These are phyloP conservation scores for Ceratina australensis DNA, from an alignment of 1,140 invertebrate species.

Conservation along the genomic window DNA sequence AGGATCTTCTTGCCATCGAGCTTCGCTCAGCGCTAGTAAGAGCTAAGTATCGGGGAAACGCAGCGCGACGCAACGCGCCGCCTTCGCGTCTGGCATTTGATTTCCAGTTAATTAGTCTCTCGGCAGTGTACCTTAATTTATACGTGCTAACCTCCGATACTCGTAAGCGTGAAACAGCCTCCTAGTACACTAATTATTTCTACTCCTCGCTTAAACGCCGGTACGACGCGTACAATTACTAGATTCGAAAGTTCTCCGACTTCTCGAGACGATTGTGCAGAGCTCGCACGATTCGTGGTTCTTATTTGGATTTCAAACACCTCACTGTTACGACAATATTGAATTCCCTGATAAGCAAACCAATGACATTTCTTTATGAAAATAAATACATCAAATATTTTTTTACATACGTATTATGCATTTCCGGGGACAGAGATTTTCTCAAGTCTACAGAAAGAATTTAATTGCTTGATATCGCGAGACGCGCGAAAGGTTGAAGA, in stretches of 20 bases:
- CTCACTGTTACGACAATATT: neutral
- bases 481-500: too few species aligned
- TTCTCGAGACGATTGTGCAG: neutral
- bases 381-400: too few species aligned
- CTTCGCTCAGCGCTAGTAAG: neutral
- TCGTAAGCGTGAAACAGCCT: neutral
- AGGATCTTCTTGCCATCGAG: slow-evolving; percentile 24
- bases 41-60: neutral
- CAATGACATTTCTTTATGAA: too few species aligned
- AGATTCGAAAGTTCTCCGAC: neutral
- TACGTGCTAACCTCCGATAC: slow-evolving; percentile 11
- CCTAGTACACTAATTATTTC: neutral
- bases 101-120: slow-evolving; percentile 54
- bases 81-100: slow-evolving; percentile 45
- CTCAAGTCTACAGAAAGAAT: too few species aligned
- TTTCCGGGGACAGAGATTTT: too few species aligned
- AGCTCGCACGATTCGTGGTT: neutral
- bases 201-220: too few species aligned
- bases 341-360: neutral
- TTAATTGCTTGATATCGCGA: too few species aligned
- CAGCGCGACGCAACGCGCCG: too few species aligned
- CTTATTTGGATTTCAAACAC: slow-evolving; percentile 31
- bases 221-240: neutral
- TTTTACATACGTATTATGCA: too few species aligned
- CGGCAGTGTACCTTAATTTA: slow-evolving; percentile 41